These are phyloP conservation scores for Antechinus stuartii DNA, from an alignment of 2,113 vertebrate genomes.

Conservation along the genomic window DNA sequence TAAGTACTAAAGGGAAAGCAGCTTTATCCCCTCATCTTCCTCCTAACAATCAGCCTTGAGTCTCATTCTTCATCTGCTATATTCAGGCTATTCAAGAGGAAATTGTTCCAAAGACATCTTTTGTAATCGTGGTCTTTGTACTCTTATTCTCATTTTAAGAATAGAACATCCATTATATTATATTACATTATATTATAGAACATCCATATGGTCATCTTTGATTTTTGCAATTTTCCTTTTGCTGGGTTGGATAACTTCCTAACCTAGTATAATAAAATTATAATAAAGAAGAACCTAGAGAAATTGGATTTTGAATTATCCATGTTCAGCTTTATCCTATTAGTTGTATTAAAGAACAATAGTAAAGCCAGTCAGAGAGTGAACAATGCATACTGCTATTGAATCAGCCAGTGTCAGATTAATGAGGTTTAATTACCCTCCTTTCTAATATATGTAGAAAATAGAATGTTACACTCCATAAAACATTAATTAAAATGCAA, in stretches of 20 bases:
- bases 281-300: neutral
- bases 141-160: slow-evolving; percentile 2
- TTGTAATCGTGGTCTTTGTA: slow-evolving; percentile 1
- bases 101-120: neutral
- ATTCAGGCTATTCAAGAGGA: neutral
- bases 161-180: no score
- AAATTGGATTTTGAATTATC: neutral
- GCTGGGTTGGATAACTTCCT: slow-evolving; percentile 16
- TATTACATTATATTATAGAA: neutral
- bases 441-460: slow-evolving; percentile 12
- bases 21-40: neutral
- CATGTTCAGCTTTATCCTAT: neutral
- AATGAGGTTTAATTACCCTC: neutral
- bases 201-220: neutral
- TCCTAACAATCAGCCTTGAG: neutral
- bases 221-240: slow-evolving; percentile 45
- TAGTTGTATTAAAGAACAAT: neutral
- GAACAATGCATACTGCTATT: neutral
- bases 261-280: slow-evolving; percentile 1
- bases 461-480: neutral
- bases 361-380: neutral
- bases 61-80: neutral
- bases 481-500: neutral
- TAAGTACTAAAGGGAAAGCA: neutral
- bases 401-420: slow-evolving; percentile 7